Evolutionary conservation across 2,888 invertebrate species (phyloP), one percentile per base, ranked within the genome.

Genomic region (Coelinius sp.): DNA sequence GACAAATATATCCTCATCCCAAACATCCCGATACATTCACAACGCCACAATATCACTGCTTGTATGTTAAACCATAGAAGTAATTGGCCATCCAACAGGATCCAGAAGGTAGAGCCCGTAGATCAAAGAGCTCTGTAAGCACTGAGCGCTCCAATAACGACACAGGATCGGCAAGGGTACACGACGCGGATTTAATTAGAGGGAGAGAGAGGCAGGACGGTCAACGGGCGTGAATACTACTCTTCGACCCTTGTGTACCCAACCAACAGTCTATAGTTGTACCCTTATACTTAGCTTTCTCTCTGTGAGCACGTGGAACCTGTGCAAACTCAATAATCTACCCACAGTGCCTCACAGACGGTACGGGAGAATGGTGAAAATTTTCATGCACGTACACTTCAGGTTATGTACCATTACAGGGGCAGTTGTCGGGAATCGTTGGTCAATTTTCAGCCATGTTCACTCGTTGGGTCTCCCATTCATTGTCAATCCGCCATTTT

Each of bases 261-360:
- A 56, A 56, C 56, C 56, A 53, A 41, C 44, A 38, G 20, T 31
- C 53, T 31, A 25, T 62, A 24, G 27, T 56, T 27, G 31, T 24
- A 41, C 46, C 59, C 31, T 46, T 46, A 56, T 56, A 68, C 52
- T 53, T 25, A 20, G 27, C 59, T 25, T 5, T 46, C 31, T 17
- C 24, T 27, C 31, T 46, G 44, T 31, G 59, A 22, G 8, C 10
- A n/a, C 27, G 17, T 14, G 64, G 71, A 74, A 73, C 75, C 76
- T 73, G 41, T 44, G 62, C 53, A 77, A 77, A 77, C 75, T 77
- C 76, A 77, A 77, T 77, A 75, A 77, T 75, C 73, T 70, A 73
- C 71, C 67, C 65, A 25, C 64, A n/a, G 49, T 52, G 66, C 24
- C 14, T 8, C 35, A 59, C 31, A 59, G 22, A 59, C 8, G 35